Percentiles rank a stretch among this genome's conserved stretches.
These are phyloP conservation scores for Leptopilina syphax DNA, from an alignment of 2,888 invertebrate species.

Conservation along the genomic window DNA sequence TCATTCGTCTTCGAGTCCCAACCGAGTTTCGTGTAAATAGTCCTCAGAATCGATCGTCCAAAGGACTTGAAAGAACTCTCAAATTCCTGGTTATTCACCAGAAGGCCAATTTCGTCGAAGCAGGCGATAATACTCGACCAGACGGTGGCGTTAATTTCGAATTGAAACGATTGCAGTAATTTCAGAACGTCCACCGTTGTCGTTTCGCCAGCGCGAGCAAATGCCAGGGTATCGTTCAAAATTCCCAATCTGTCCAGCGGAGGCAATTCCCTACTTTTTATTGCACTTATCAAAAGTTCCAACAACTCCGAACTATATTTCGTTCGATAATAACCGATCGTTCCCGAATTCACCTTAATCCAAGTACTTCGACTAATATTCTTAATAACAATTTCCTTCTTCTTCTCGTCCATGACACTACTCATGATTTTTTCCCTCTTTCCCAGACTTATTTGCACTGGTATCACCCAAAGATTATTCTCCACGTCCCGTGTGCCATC, in stretches of 20 bases:
- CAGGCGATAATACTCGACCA: slow-evolving; percentile 92
- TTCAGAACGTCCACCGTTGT: slow-evolving; percentile 89
- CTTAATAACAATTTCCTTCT: slow-evolving; percentile 84
- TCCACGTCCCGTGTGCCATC: slow-evolving; percentile 84
- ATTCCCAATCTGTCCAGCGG: slow-evolving; percentile 93
- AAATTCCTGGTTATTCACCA: slow-evolving; percentile 88
- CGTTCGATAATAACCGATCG: slow-evolving; percentile 94
- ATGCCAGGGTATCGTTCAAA: slow-evolving; percentile 93
- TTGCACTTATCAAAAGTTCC: slow-evolving; percentile 86
- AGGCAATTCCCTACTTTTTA: slow-evolving; percentile 87
- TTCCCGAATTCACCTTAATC: slow-evolving; percentile 93
- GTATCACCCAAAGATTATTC: slow-evolving; percentile 90
- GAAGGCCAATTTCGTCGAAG: slow-evolving; percentile 84
- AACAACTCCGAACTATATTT: slow-evolving; percentile 88
- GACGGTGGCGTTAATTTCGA: slow-evolving; percentile 94
- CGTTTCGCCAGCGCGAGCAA: slow-evolving; percentile 92
- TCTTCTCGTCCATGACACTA: slow-evolving; percentile 80
- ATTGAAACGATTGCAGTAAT: slow-evolving; percentile 88
- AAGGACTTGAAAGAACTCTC: slow-evolving; percentile 86
- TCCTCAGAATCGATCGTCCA: slow-evolving; percentile 85
- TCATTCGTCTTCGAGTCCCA: slow-evolving; percentile 91
- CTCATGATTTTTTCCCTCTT: slow-evolving; percentile 71
- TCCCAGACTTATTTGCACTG: slow-evolving; percentile 87
- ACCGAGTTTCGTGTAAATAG: slow-evolving; percentile 86
- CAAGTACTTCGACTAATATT: slow-evolving; percentile 86